Base-by-base conservation (phyloP, 2,888 invertebrate species). In the Heteropelma amictum region DNA sequence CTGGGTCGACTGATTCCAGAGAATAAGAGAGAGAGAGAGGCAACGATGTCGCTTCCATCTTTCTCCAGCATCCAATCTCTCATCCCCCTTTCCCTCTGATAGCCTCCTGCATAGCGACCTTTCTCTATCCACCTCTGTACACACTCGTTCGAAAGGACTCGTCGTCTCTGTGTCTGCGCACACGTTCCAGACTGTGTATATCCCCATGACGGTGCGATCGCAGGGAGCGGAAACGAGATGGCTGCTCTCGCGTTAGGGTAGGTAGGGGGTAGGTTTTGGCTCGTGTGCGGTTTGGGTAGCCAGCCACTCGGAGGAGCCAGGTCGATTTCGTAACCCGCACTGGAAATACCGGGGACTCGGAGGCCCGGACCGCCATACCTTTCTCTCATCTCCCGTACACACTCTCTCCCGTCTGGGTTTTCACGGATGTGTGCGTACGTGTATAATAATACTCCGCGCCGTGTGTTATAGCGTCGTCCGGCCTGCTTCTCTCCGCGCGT, bases 301-400 rank as follows among this genome's bases (percentile, higher is more conserved):
- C 65, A 30, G 69, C 53, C 63, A 49, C 65, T n/a, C n/a, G n/a
- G n/a, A n/a, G n/a, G 65, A 47, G 28, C 53, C 77, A 76, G 77
- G 76, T 79, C 74, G 77, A 79, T 77, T 74, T 69, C 67, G 70
- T 23, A 64, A 67, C 69, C 65, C 65, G 61, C n/a, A 3, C 63
- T 61, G 53, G 72, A 68, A 63, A 45, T 23, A 26, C 47, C 45
- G 47, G 10, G 58, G 23, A 19, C 26, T 53, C 63, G 58, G 54
- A n/a, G n/a, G 54, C 33, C 63, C 64, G 72, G 70, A 71, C 77
- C 72, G 72, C 77, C 78, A 70, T 67, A n/a, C n/a, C n/a, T n/a
- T n/a, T n/a, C n/a, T 70, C 60, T 49, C 56, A 58, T 38, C 47
- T 0, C 33, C 40, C 30, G 17, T 54, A 28, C 17, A 65, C 35